These are phyloP conservation scores for Melieria omissa DNA, from an alignment of 2,888 invertebrate genomes.

Conservation along the genomic window DNA sequence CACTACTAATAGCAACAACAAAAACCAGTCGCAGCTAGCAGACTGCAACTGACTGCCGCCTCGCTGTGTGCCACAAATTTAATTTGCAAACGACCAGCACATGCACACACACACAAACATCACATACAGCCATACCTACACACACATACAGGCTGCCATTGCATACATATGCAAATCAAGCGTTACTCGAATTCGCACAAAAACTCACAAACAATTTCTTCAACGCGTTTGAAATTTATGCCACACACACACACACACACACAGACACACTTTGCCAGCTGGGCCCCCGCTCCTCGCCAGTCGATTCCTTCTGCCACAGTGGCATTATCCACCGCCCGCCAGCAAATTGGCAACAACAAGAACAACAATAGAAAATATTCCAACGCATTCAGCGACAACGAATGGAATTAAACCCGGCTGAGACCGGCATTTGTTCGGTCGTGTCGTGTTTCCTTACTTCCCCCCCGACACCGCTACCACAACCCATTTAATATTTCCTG, in stretches of 20 bases:
- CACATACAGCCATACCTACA: neutral
- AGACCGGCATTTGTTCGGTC: too few species aligned
- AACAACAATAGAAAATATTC: too few species aligned
- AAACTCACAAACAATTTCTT: conserved; percentile 42
- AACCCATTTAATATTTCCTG: too few species aligned
- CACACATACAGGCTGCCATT: conserved; percentile 9
- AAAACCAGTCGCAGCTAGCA: neutral
- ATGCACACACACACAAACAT: neutral
- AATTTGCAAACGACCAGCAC: conserved; percentile 19
- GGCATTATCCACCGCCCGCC: too few species aligned
- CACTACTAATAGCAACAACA: neutral
- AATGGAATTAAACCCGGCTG: too few species aligned
- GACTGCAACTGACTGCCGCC: neutral
- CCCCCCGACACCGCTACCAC: too few species aligned
- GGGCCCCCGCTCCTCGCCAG: neutral
- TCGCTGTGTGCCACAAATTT: conserved; percentile 26
- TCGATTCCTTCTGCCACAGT: too few species aligned
- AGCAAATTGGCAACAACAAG: too few species aligned
- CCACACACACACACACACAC: conserved; percentile 26
- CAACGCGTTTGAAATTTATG: conserved; percentile 50
- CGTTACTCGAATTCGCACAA: conserved; percentile 20
- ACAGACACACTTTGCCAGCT: conserved; percentile 6
- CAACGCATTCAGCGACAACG: too few species aligned
- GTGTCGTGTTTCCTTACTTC: too few species aligned
- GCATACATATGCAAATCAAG: conserved; percentile 3